phyloP scores from a whole-genome alignment of 2,797 vertebrate species.

The Linurgus olivaceus region DNA sequence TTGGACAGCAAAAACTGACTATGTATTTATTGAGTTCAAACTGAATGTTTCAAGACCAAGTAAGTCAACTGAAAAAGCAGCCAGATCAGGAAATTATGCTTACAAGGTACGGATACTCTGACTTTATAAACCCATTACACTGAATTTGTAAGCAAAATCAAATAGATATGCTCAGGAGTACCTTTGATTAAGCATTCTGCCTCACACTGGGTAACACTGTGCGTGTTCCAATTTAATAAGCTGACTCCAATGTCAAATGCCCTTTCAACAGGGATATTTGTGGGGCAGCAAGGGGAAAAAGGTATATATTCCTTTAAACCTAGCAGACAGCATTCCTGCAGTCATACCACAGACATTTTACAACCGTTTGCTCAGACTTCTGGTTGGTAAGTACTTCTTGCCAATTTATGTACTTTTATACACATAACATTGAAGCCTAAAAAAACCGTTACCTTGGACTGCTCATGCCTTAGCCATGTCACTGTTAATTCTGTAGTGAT shows the following conservation, averaged over 20 bases:
- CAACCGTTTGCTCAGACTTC: neutral
- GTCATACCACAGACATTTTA: neutral
- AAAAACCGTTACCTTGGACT: neutral
- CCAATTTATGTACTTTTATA: neutral
- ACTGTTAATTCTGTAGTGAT: neutral
- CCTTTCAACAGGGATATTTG: neutral
- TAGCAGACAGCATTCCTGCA: neutral
- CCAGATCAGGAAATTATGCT: neutral
- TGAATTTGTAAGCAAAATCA: constrained; percentile 7
- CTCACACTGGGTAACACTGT: neutral
- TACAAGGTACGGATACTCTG: neutral
- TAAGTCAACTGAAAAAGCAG: neutral
- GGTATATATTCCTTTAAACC: neutral
- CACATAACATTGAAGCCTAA: neutral
- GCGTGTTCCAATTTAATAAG: neutral
- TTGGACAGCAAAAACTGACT: neutral
- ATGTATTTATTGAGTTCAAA: neutral
- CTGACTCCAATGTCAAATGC: neutral
- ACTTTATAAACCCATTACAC: neutral
- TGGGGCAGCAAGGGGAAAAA: neutral
- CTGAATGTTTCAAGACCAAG: neutral
- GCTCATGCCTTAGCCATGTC: neutral
- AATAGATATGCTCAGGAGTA: neutral
- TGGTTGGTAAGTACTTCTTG: neutral
- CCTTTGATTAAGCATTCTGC: neutral